Evolutionary conservation across 1,140 invertebrate genomes (phyloP).

Genomic region (Listronotus oregonensis): DNA sequence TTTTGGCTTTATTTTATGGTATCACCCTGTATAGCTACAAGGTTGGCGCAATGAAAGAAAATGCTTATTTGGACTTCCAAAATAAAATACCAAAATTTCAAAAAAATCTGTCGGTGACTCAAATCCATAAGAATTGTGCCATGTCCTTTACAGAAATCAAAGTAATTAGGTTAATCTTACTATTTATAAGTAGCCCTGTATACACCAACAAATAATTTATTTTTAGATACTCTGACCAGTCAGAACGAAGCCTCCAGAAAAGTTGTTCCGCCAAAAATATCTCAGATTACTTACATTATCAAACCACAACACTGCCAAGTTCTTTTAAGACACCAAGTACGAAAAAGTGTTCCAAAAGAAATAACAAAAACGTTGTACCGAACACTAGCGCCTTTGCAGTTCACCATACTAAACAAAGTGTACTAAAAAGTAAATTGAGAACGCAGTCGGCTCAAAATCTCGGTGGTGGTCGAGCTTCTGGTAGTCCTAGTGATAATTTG

Average conservation of each 20-base stretch:
- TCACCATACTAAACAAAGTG: conserved; percentile 3
- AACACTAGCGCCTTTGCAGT: conserved; percentile 15
- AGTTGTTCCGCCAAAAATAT: neutral
- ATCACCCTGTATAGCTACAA: too few species aligned
- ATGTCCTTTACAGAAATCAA: too few species aligned
- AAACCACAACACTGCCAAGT: conserved; percentile 23
- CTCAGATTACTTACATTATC: neutral
- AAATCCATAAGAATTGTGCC: too few species aligned
- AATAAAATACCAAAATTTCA: too few species aligned
- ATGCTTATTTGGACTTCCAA: too few species aligned
- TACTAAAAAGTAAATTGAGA: neutral
- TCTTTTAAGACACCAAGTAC: neutral
- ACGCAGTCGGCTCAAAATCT: neutral
- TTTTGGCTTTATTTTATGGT: too few species aligned
- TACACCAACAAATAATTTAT: neutral
- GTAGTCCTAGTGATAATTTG: too few species aligned
- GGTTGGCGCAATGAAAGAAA: too few species aligned
- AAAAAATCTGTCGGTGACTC: too few species aligned
- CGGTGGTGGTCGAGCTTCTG: too few species aligned
- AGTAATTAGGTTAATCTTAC: too few species aligned
- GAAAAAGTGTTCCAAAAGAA: conserved; percentile 22
- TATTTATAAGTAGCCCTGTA: too few species aligned
- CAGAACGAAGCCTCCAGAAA: conserved; percentile 21
- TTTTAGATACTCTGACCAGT: conserved; percentile 36
- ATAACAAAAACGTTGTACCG: neutral